These are phyloP conservation scores for Climacteris rufus DNA, from an alignment of 2,113 vertebrate species.

Conservation along the genomic window DNA sequence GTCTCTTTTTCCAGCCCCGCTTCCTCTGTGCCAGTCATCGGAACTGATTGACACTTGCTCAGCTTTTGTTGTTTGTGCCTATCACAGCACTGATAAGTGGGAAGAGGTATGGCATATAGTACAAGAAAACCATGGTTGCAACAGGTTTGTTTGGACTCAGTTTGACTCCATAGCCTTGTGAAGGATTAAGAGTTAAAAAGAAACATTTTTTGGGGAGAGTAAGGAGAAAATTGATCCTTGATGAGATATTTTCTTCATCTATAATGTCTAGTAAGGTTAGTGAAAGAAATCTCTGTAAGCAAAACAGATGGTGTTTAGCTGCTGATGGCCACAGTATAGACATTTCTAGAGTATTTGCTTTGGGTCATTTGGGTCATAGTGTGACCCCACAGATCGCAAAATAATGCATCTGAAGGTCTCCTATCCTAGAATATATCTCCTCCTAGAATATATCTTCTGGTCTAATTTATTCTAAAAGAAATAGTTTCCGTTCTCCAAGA, in stretches of 20 bases:
- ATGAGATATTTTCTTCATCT: neutral
- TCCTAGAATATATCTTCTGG: neutral
- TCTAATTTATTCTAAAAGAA: neutral
- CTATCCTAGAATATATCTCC: neutral
- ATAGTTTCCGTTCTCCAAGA: neutral
- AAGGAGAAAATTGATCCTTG: neutral
- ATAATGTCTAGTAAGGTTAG: neutral
- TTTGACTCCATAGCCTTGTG: neutral
- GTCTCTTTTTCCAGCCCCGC: rapidly evolving
- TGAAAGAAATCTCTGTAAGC: neutral
- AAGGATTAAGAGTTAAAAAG: neutral
- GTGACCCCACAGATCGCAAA: neutral
- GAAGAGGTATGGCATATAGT: rapidly evolving
- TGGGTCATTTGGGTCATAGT: rapidly evolving
- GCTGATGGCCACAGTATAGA: neutral
- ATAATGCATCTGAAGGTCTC: neutral
- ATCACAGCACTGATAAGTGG: rapidly evolving
- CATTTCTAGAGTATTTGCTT: neutral
- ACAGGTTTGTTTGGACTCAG: neutral
- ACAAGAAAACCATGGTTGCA: neutral
- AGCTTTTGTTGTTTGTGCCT: neutral
- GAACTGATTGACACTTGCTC: neutral
- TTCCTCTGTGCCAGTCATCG: neutral
- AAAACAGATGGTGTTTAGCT: neutral
- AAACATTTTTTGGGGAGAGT: rapidly evolving